These are phyloP conservation scores for Eurytoma adleriae DNA, from an alignment of 2,888 invertebrate genomes.

Conservation along the genomic window DNA sequence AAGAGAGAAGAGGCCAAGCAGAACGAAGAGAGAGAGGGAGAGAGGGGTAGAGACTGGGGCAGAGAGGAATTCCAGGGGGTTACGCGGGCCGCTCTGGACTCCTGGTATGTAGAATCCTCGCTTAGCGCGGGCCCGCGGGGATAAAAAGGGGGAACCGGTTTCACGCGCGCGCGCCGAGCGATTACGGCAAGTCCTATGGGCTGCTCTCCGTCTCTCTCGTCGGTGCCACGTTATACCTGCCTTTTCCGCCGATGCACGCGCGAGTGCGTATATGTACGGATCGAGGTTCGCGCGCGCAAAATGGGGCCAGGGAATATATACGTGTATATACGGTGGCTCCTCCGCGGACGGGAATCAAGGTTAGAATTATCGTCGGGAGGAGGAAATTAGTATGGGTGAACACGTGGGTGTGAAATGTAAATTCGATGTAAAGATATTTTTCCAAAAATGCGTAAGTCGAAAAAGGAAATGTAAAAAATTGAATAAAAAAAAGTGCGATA, in stretches of 20 bases:
- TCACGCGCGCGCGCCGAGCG: constrained; percentile 5
- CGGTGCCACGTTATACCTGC: neutral
- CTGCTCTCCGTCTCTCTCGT: constrained; percentile 7
- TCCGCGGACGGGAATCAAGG: constrained; percentile 3
- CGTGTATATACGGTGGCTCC: constrained; percentile 1
- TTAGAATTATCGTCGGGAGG: neutral
- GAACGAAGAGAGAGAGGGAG: neutral
- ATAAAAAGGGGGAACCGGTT: constrained; percentile 14
- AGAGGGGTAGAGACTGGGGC: neutral
- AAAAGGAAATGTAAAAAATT: too few relatives aligned
- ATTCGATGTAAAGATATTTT: too few relatives aligned
- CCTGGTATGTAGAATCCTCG: constrained; percentile 25
- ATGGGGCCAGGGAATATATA: too few relatives aligned
- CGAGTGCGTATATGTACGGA: neutral
- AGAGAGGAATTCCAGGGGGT: neutral
- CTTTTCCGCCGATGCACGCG: neutral
- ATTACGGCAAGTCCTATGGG: neutral
- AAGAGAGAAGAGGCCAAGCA: too few relatives aligned
- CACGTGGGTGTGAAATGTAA: too few relatives aligned
- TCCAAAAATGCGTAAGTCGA: too few relatives aligned
- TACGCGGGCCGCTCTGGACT: neutral
- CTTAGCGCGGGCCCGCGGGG: neutral
- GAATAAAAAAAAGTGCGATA: too few relatives aligned
- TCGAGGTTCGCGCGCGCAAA: neutral
- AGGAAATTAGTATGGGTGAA: too few relatives aligned